phyloP scores from a whole-genome alignment of 2,888 invertebrate genomes.

The Synanthedon vespiformis region DNA sequence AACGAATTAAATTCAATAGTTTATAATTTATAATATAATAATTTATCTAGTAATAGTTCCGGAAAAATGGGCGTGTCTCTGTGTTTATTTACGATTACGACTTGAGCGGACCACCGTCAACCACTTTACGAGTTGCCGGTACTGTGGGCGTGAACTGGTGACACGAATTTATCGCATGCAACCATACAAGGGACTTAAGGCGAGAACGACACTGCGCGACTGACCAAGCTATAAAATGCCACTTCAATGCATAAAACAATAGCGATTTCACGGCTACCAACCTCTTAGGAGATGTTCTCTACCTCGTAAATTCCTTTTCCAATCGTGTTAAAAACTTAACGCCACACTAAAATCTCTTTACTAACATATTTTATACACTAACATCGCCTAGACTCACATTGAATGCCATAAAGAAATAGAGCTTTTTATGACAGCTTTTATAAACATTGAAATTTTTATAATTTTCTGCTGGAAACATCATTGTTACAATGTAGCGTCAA shows the following conservation, averaged over 20 bases:
- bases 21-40: no score
- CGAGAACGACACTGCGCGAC: slow-evolving; percentile 18
- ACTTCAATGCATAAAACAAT: slow-evolving; percentile 49
- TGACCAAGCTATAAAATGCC: slow-evolving; percentile 45
- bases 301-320: slow-evolving; percentile 21
- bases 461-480: no score
- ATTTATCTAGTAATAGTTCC: not conserved
- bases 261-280: slow-evolving; percentile 10
- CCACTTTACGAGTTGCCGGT: slow-evolving; percentile 47
- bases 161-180: slow-evolving; percentile 42
- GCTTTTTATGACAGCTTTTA: no score
- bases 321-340: slow-evolving; percentile 3
- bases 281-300: slow-evolving; percentile 18
- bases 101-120: slow-evolving; percentile 33
- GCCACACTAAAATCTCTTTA: not conserved
- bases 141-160: slow-evolving; percentile 39
- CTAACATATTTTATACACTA: slow-evolving; percentile 4
- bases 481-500: no score
- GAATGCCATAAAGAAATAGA: no score
- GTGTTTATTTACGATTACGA: slow-evolving; percentile 45
- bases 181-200: slow-evolving; percentile 29
- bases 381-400: not conserved
- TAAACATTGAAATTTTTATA: no score
- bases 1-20: no score
- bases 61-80: slow-evolving; percentile 8